Percentiles rank a stretch among this genome's conserved stretches.
Conservation (phyloP, 2,113 vertebrate genomes). For the Dascyllus trimaculatus region DNA sequence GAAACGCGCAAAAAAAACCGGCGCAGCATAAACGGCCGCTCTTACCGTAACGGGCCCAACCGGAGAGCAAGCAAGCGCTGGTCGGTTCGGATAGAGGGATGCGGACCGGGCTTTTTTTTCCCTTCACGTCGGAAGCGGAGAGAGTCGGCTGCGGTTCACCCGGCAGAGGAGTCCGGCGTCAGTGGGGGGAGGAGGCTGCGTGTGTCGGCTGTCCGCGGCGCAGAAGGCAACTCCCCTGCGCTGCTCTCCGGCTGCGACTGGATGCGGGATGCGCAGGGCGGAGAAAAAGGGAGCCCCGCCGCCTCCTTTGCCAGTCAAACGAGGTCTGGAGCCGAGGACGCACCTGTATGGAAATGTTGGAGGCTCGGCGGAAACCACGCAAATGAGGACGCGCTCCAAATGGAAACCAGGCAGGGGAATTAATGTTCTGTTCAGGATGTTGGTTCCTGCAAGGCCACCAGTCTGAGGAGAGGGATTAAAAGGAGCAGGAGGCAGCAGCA, state of each 20-base stretch:
- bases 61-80: slow-evolving; percentile 43
- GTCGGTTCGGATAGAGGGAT: slow-evolving; percentile 28
- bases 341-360: slow-evolving; percentile 72
- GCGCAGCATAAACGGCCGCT: neutral
- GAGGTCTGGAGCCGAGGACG: slow-evolving; percentile 12
- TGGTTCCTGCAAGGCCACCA: neutral
- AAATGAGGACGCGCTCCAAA: slow-evolving; percentile 58
- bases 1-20: neutral
- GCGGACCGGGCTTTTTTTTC: neutral
- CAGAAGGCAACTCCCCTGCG: slow-evolving; percentile 70
- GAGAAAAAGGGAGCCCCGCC: slow-evolving; percentile 25
- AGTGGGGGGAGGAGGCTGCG: slow-evolving; percentile 39
- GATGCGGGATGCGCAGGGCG: slow-evolving; percentile 67
- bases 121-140: slow-evolving; percentile 19
- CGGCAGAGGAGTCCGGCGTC: slow-evolving; percentile 33
- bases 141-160: slow-evolving; percentile 38
- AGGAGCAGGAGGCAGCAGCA: too few species aligned
- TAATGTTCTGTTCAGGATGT: neutral
- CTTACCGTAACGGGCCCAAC: slow-evolving; percentile 73
- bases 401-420: slow-evolving; percentile 26
- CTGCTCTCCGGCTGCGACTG: slow-evolving; percentile 58
- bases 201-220: slow-evolving; percentile 28
- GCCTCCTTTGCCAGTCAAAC: slow-evolving; percentile 77
- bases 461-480: too few species aligned
- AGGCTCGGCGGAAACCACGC: slow-evolving; percentile 26